Percentiles rank a stretch among this genome's conserved stretches.
Conservation (phyloP, 2,888 invertebrate species). For the Phytoseiulus persimilis region DNA sequence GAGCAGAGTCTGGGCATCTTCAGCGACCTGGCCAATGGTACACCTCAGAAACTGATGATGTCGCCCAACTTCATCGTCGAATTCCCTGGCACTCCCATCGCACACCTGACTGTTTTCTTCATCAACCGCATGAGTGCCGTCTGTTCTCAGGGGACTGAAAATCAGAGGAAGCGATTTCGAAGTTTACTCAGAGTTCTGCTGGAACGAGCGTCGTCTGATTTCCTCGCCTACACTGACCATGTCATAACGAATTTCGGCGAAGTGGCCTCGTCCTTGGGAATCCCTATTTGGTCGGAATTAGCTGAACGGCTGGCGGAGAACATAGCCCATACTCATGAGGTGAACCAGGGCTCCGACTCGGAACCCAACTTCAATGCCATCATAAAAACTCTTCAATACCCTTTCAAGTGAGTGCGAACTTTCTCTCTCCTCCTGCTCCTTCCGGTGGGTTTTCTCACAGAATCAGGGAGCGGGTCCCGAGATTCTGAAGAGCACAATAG, state of each 20-base stretch:
- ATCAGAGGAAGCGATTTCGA: not conserved
- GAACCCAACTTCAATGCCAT: conserved; percentile 17
- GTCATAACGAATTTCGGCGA: not conserved
- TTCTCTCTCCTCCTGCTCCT: not conserved
- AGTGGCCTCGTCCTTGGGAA: not conserved
- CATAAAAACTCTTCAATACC: not conserved
- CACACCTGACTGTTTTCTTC: not conserved
- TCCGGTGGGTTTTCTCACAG: too few relatives aligned
- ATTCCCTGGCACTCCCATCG: not conserved
- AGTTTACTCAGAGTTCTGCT: not conserved
- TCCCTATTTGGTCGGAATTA: not conserved
- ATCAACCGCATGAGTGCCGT: not conserved
- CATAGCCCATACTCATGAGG: conserved; percentile 20
- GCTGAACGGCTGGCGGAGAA: not conserved
- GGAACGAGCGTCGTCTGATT: not conserved
- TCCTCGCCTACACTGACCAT: not conserved
- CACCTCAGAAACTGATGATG: conserved; percentile 19
- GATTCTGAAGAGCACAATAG: too few relatives aligned
- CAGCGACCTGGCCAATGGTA: conserved; percentile 10
- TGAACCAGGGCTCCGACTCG: not conserved
- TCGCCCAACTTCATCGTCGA: not conserved
- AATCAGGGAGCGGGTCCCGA: too few relatives aligned
- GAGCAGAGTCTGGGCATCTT: conserved; percentile 29
- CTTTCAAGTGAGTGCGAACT: not conserved
- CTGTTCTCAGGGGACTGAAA: not conserved